Base-by-base conservation (phyloP, 2,888 invertebrate species). In the Ypsolopha sequella region DNA sequence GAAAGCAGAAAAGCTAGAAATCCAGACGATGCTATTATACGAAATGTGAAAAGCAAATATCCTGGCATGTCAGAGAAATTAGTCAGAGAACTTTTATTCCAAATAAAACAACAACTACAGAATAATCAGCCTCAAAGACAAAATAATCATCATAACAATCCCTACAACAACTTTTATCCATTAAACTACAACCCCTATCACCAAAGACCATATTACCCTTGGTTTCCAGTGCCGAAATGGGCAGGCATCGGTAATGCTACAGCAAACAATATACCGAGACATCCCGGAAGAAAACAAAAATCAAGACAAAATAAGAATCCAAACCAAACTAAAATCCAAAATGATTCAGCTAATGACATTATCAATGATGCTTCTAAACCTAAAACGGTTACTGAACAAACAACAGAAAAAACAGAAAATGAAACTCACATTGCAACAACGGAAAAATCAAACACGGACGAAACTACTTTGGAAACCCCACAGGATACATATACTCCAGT, bases 1-100 rank as follows among this genome's bases (percentile, higher is more conserved):
- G 24, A 24, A 24, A 45, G 8, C 6, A 46, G n/a, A 34, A 34
- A 9, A 7, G 8, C 46, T 24, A 48, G 36, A 7, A 24, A 24
- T 24, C 24, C 53, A n/a, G 56, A 54, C 54, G 61, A 63, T 24
- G 58, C 63, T 1, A 54, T 48, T 9, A 53, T 63, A 7, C 51
- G 54, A 56, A 58, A 58, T 39, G 56, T 60, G n/a, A 49, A 52
- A 38, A 56, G 54, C 49, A 65, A 61, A 51, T 62, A 59, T 50
- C 68, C 61, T 34, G 57, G 54, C 34, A 56, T 65, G 48, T 66
- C 61, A 7, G 63, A 64, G 49, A 51, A 58, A 13, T 53, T 59
- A 44, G 59, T 60, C 0, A 58, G 53, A 56, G 57, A 51, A 46
- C 52, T 57, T 52, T 53, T 70, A 43, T 45, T 54, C 8, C 59